phyloP scores from a whole-genome alignment of 92 coral and sea anemone genomes.

The Siderastrea radians region DNA sequence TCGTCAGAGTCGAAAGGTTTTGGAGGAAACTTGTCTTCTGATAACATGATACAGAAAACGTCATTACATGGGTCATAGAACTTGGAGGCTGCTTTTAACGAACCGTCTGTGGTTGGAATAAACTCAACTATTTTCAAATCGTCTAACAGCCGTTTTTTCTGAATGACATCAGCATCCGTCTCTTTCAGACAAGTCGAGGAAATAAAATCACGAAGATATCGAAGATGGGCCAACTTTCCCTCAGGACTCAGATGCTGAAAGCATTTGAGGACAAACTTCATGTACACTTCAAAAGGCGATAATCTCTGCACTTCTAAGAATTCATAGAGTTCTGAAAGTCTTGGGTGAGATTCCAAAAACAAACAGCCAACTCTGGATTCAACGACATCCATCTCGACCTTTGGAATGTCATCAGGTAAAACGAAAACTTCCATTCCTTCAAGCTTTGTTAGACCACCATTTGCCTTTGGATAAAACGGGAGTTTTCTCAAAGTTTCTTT shows the following conservation, averaged over 20 bases:
- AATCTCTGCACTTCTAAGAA: constrained; percentile 39
- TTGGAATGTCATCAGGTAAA: constrained; percentile 49
- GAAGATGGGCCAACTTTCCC: constrained; percentile 44
- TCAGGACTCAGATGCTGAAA: constrained; percentile 27
- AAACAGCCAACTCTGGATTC: constrained; percentile 32
- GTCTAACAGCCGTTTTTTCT: not conserved
- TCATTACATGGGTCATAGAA: constrained; percentile 58
- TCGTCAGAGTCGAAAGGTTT: constrained; percentile 45
- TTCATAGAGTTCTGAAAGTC: constrained; percentile 31
- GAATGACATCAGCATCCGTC: not conserved
- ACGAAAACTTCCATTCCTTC: constrained; percentile 14
- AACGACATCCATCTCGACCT: constrained; percentile 47
- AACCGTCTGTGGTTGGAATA: constrained; percentile 17
- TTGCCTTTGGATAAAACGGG: constrained; percentile 59
- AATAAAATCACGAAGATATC: constrained; percentile 17
- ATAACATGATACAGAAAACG: constrained; percentile 66
- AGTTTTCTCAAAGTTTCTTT: constrained; percentile 31
- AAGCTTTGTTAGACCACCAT: constrained; percentile 29
- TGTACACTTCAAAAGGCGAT: constrained; percentile 65
- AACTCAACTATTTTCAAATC: constrained; percentile 7
- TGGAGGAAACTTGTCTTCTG: constrained; percentile 56
- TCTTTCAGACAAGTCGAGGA: no score
- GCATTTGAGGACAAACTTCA: constrained; percentile 50
- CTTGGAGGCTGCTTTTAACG: constrained; percentile 36
- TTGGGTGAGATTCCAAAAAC: constrained; percentile 36